These are phyloP conservation scores for Ammospiza caudacuta DNA, from an alignment of 2,113 vertebrate genomes.

Conservation along the genomic window DNA sequence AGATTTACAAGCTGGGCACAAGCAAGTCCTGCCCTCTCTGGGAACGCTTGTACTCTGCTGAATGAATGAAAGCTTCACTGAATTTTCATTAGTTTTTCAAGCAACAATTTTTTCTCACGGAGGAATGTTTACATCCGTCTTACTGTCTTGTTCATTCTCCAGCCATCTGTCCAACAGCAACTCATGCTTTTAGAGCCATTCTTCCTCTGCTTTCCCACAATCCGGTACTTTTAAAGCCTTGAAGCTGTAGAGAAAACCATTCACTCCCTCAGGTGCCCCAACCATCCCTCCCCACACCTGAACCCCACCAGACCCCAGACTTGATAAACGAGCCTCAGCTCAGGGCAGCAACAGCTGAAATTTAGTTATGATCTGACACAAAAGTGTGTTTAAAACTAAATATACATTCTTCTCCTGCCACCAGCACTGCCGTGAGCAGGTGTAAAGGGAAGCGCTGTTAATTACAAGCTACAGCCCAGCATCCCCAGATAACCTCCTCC, in stretches of 20 bases:
- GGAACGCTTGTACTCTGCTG: accelerated
- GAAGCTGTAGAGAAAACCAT: background rate
- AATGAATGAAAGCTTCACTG: background rate
- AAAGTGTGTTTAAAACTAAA: background rate
- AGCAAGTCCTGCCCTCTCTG: background rate
- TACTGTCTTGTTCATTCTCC: background rate
- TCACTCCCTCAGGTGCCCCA: background rate
- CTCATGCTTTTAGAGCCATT: background rate
- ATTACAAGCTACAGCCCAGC: background rate
- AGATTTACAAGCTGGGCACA: background rate
- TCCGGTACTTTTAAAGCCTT: background rate
- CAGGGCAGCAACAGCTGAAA: background rate
- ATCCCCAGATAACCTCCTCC: background rate
- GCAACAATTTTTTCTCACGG: background rate
- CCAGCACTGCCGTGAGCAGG: background rate
- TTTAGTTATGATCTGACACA: background rate
- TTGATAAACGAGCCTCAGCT: background rate
- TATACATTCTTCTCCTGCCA: background rate
- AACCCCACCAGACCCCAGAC: background rate
- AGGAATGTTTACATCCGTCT: background rate
- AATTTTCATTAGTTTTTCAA: background rate
- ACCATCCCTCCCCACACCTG: too few relatives aligned
- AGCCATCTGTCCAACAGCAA: background rate
- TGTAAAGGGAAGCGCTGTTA: background rate
- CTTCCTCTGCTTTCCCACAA: background rate